Conservation (phyloP, 2,797 vertebrate species). For the Pempheris klunzingeri region DNA sequence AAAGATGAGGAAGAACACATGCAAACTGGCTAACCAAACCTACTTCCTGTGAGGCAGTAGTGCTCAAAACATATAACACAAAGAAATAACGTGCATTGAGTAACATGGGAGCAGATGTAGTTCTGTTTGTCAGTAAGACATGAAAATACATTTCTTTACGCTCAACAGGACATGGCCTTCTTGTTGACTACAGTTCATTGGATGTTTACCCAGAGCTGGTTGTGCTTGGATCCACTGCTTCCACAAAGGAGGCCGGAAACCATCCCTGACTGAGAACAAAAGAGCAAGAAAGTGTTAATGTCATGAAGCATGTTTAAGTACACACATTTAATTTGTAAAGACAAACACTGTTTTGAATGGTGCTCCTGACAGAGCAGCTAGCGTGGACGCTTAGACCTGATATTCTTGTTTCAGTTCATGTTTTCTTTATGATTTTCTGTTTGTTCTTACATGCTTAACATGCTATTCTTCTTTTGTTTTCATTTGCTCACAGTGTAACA, state of each 20-base stretch:
- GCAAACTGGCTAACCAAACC: not conserved
- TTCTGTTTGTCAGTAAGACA: not conserved
- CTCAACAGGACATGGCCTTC: no score
- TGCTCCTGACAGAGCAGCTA: no score
- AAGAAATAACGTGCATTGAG: not conserved
- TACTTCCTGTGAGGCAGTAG: not conserved
- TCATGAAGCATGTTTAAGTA: not conserved
- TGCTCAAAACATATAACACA: not conserved
- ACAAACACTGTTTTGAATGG: not conserved
- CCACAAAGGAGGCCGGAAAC: slow-evolving; percentile 94
- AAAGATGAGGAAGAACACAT: not conserved
- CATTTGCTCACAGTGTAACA: not conserved
- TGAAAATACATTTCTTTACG: not conserved
- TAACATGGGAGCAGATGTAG: not conserved
- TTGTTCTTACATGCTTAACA: not conserved
- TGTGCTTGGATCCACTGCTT: slow-evolving; percentile 77
- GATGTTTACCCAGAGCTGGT: slow-evolving; percentile 68
- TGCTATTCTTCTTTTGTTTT: not conserved
- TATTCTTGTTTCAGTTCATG: not conserved
- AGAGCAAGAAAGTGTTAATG: not conserved
- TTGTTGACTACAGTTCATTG: not conserved
- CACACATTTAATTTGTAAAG: not conserved
- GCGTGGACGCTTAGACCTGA: not conserved
- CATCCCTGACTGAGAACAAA: slow-evolving; percentile 89
- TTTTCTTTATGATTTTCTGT: not conserved